phyloP scores from a whole-genome alignment of 2,797 vertebrate species.

The Siniperca undulata region DNA sequence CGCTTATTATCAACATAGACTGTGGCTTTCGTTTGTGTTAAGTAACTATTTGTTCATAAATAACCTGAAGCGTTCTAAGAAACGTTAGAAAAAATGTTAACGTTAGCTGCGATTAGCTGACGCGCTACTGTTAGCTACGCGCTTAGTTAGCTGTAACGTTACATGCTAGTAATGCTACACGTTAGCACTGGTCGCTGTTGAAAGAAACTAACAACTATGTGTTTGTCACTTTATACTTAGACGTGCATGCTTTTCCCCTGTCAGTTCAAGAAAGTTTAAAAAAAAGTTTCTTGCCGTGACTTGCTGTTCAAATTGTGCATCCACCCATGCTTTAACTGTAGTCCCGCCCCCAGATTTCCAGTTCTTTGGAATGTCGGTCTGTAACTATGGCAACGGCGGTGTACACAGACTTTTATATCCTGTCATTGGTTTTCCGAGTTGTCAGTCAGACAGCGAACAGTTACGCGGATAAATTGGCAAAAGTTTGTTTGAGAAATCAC shows the following conservation, averaged over 20 bases:
- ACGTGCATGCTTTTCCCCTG: background rate
- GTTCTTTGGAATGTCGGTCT: conserved; percentile 76
- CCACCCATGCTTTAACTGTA: conserved; percentile 79
- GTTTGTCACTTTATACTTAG: background rate
- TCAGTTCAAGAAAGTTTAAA: conserved; percentile 26
- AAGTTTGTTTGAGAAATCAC: conserved; percentile 83
- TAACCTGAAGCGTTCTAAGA: background rate
- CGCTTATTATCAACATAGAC: rapidly evolving
- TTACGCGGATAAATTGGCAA: conserved; percentile 66
- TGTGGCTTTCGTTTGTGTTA: background rate
- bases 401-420: conserved; percentile 68
- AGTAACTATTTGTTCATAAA: rapidly evolving
- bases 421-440: conserved; percentile 74
- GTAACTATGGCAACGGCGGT: conserved; percentile 75
- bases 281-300: conserved; percentile 60
- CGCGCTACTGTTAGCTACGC: conserved; percentile 43
- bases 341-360: conserved; percentile 78
- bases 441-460: conserved; percentile 74
- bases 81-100: background rate
- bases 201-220: background rate
- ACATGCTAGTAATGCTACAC: conserved; percentile 22
- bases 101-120: conserved; percentile 46
- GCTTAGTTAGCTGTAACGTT: conserved; percentile 33
- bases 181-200: background rate
- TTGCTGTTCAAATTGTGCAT: conserved; percentile 66